Percentiles rank a stretch among this genome's conserved stretches.
Evolutionary conservation across 2,113 vertebrate species (phyloP).

Genomic region (Gasterosteus aculeatus): DNA sequence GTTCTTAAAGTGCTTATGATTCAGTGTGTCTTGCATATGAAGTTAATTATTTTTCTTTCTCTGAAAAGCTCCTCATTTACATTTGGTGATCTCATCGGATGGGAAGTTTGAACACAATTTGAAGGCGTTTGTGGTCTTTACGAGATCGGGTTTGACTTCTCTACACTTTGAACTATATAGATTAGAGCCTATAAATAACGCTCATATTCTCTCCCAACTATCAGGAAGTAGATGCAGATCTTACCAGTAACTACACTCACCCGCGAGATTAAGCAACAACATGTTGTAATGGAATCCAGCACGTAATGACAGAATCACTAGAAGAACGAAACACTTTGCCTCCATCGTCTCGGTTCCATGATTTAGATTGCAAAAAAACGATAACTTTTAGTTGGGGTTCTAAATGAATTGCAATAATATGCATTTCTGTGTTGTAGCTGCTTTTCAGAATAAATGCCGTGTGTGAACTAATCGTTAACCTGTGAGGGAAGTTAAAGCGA

Average conservation of each 20-base stretch:
- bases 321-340: neutral
- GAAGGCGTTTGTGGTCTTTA: neutral
- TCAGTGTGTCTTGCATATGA: neutral
- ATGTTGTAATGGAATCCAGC: neutral
- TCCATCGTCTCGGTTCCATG: neutral
- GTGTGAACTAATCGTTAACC: slow-evolving; percentile 25
- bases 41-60: neutral
- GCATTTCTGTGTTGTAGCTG: too few species aligned
- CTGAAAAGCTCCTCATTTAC: neutral
- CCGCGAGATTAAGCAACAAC: neutral
- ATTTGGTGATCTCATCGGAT: neutral
- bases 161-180: neutral
- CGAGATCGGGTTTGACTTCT: neutral
- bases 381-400: too few species aligned
- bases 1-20: neutral
- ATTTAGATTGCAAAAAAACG: too few species aligned
- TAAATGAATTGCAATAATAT: too few species aligned
- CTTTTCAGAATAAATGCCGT: too few species aligned
- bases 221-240: neutral
- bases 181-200: neutral
- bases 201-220: neutral
- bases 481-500: slow-evolving; percentile 30
- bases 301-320: neutral
- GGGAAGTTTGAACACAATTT: neutral
- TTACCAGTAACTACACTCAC: neutral